Evolutionary conservation across 2,797 vertebrate species (phyloP).

Genomic region (Crenichthys baileyi): DNA sequence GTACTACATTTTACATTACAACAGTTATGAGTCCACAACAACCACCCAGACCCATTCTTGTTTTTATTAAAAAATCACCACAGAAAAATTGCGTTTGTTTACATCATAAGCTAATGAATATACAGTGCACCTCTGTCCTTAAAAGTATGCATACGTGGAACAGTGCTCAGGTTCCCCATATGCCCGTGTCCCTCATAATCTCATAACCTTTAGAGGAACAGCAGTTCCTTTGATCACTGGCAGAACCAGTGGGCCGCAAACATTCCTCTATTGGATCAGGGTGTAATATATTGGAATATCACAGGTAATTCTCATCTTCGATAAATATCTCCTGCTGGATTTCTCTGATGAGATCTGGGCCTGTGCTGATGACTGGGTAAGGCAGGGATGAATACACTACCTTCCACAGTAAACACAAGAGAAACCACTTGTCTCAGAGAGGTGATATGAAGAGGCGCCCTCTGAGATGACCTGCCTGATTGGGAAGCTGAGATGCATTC

Average conservation of each 20-base stretch:
- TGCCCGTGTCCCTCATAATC: conserved; percentile 65
- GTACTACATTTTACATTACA: neutral
- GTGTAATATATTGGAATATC: conserved; percentile 53
- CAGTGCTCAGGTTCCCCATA: conserved; percentile 38
- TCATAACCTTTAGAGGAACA: conserved; percentile 72
- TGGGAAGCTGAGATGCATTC: conserved; percentile 31
- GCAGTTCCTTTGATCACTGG: conserved; percentile 73
- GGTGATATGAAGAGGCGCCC: conserved; percentile 49
- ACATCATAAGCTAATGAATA: conserved; percentile 62
- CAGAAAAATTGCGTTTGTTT: conserved; percentile 49
- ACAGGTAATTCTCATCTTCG: conserved; percentile 64
- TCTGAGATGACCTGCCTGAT: conserved; percentile 34
- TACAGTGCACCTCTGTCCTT: conserved; percentile 56
- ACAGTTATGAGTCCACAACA: neutral
- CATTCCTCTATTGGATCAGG: conserved; percentile 52
- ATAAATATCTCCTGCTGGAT: conserved; percentile 57
- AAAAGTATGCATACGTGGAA: conserved; percentile 26
- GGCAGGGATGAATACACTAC: conserved; percentile 27
- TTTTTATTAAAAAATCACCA: conserved; percentile 27
- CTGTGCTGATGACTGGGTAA: conserved; percentile 52
- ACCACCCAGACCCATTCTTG: conserved; percentile 55
- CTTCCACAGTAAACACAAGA: conserved; percentile 51
- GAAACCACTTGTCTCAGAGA: conserved; percentile 37
- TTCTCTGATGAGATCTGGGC: conserved; percentile 55
- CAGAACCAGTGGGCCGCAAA: conserved; percentile 55